Conservation (phyloP, 2,888 invertebrate genomes). For the Sisyra nigra region DNA sequence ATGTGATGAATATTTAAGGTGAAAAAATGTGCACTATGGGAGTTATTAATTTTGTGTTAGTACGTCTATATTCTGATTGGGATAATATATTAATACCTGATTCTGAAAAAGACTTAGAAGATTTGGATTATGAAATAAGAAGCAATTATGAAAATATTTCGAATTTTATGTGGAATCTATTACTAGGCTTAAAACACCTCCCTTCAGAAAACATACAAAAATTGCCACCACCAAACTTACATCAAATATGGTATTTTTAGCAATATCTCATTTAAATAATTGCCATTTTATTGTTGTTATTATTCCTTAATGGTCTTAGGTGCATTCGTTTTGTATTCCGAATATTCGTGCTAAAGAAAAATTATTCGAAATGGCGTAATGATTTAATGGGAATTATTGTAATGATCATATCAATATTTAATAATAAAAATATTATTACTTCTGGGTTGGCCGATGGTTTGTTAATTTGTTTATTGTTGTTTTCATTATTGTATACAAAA, state of each 20-base stretch:
- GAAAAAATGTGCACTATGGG: background rate
- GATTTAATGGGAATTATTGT: conserved; percentile 17
- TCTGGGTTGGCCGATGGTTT: conserved; percentile 18
- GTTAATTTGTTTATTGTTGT: conserved; percentile 10
- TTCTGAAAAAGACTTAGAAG: too few relatives aligned
- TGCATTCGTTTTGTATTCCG: conserved; percentile 16
- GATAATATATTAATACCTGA: too few relatives aligned
- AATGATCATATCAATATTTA: conserved; percentile 17
- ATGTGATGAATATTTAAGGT: background rate
- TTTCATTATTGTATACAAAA: conserved; percentile 13
- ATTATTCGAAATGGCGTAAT: conserved; percentile 15
- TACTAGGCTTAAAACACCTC: background rate
- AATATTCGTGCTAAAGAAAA: conserved; percentile 12
- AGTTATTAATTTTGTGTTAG: background rate
- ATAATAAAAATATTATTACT: conserved; percentile 13
- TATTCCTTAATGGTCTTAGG: too few relatives aligned
- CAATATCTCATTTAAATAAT: background rate
- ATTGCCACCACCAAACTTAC: background rate
- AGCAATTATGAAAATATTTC: too few relatives aligned
- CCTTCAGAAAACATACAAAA: background rate
- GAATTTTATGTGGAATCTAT: background rate
- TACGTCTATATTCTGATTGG: background rate
- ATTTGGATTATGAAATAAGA: too few relatives aligned
- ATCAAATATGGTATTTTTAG: background rate
- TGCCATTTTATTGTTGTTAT: conserved; percentile 7